These are phyloP conservation scores for Xestobium rufovillosum DNA, from an alignment of 2,888 invertebrate genomes.

Conservation along the genomic window DNA sequence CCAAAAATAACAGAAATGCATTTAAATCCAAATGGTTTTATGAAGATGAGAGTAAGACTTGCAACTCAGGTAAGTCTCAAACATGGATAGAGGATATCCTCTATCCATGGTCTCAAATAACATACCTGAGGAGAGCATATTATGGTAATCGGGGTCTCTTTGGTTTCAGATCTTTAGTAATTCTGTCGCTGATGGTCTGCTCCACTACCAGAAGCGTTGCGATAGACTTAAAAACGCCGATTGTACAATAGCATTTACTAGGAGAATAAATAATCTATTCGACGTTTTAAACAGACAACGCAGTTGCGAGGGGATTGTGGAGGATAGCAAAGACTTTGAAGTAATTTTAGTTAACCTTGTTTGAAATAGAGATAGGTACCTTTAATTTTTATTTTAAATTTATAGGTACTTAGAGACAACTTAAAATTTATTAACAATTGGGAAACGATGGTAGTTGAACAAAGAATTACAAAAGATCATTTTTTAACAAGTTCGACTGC, in stretches of 20 bases:
- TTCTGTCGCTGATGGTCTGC: slow-evolving; percentile 10
- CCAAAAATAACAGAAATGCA: slow-evolving; percentile 8
- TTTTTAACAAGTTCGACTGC: slow-evolving; percentile 22
- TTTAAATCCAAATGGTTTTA: slow-evolving; percentile 4
- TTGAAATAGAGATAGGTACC: no score
- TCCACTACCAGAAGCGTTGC: slow-evolving; percentile 8
- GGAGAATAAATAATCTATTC: slow-evolving; percentile 11
- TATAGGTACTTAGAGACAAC: slow-evolving; percentile 16
- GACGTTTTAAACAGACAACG: slow-evolving; percentile 11
- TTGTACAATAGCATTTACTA: slow-evolving; percentile 9
- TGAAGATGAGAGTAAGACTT: slow-evolving; percentile 8
- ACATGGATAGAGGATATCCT: no score
- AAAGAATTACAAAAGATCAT: slow-evolving; percentile 12
- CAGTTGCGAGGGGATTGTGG: slow-evolving; percentile 12
- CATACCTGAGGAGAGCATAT: no score
- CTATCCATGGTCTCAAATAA: no score
- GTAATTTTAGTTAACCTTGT: no score
- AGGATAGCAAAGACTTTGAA: slow-evolving; percentile 12
- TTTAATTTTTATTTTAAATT: no score
- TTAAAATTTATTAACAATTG: slow-evolving; percentile 18
- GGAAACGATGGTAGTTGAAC: slow-evolving; percentile 16
- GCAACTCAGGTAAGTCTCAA: slow-evolving; percentile 11
- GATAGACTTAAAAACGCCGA: slow-evolving; percentile 5
- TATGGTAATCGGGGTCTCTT: slow-evolving; percentile 2
- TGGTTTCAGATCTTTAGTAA: slow-evolving; percentile 16